phyloP scores from a whole-genome alignment of 2,797 vertebrate genomes.

The Spondyliosoma cantharus region DNA sequence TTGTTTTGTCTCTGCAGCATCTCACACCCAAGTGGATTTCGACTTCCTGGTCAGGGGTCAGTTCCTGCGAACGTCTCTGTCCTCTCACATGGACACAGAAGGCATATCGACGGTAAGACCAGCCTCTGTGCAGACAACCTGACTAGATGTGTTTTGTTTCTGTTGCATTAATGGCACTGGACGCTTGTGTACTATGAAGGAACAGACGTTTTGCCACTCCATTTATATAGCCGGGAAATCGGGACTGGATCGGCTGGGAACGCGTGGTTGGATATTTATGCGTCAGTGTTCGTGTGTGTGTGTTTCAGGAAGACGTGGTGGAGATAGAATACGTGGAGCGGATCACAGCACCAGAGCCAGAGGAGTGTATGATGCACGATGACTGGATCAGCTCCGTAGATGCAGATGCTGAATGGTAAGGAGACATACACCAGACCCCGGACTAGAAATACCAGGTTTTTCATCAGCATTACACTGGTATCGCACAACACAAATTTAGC shows the following conservation, averaged over 20 bases:
- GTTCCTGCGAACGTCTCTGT: slow-evolving; percentile 90
- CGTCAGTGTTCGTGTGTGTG: slow-evolving; percentile 46
- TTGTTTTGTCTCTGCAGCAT: slow-evolving; percentile 77
- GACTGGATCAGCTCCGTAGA: slow-evolving; percentile 97
- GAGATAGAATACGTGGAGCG: slow-evolving; percentile 96
- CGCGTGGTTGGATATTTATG: background rate
- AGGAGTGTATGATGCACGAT: slow-evolving; percentile 97
- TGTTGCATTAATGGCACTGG: background rate
- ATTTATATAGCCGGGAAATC: background rate
- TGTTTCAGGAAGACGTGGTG: slow-evolving; percentile 94
- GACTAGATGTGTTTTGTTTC: background rate
- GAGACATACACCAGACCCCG: background rate
- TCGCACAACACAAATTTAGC: no score
- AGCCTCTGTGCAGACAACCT: no score
- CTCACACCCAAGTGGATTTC: slow-evolving; percentile 94
- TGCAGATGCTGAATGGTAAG: slow-evolving; percentile 92
- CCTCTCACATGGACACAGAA: slow-evolving; percentile 91
- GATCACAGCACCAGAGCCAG: slow-evolving; percentile 93
- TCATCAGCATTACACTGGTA: background rate
- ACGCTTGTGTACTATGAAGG: background rate
- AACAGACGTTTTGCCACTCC: background rate
- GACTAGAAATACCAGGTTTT: no score
- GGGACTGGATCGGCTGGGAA: background rate
- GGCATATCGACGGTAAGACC: slow-evolving; percentile 91
- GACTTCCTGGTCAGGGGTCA: slow-evolving; percentile 96